A percentile compares a stretch with the other conserved stretches of the same genome.
Evolutionary conservation across 2,797 vertebrate genomes (phyloP).

Genomic region (Liparis tanakae): DNA sequence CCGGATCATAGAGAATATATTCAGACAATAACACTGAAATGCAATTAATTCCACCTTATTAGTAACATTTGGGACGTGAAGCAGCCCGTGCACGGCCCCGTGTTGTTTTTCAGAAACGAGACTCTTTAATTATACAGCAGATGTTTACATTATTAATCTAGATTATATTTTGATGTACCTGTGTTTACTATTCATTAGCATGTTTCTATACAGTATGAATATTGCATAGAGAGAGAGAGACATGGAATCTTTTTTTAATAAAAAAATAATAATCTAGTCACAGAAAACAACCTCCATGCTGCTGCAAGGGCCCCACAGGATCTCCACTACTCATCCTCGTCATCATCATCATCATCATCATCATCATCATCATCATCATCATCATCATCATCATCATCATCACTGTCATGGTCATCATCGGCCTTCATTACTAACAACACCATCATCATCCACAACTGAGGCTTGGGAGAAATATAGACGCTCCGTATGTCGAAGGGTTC

Average conservation of each 20-base stretch:
- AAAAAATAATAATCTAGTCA: slow-evolving; percentile 35
- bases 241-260: slow-evolving; percentile 35
- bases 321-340: slow-evolving; percentile 1
- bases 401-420: slow-evolving; percentile 26
- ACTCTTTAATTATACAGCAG: slow-evolving; percentile 59
- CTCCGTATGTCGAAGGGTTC: slow-evolving; percentile 15
- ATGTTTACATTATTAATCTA: slow-evolving; percentile 68
- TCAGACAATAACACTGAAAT: slow-evolving; percentile 34
- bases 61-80: slow-evolving; percentile 31
- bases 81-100: slow-evolving; percentile 29
- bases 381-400: slow-evolving; percentile 25
- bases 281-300: slow-evolving; percentile 35
- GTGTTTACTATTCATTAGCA: slow-evolving; percentile 56
- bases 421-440: slow-evolving; percentile 37
- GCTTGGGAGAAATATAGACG: slow-evolving; percentile 10
- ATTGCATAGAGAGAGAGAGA: slow-evolving; percentile 24
- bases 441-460: slow-evolving; percentile 24
- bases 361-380: slow-evolving; percentile 26
- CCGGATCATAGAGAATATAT: slow-evolving; percentile 19
- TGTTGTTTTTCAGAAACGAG: slow-evolving; percentile 53
- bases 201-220: slow-evolving; percentile 50
- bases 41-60: slow-evolving; percentile 18
- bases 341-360: slow-evolving; percentile 17
- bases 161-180: slow-evolving; percentile 52
- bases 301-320: not conserved